These are phyloP conservation scores for Antheraea mylitta DNA, from an alignment of 1,140 invertebrate genomes.

Conservation along the genomic window DNA sequence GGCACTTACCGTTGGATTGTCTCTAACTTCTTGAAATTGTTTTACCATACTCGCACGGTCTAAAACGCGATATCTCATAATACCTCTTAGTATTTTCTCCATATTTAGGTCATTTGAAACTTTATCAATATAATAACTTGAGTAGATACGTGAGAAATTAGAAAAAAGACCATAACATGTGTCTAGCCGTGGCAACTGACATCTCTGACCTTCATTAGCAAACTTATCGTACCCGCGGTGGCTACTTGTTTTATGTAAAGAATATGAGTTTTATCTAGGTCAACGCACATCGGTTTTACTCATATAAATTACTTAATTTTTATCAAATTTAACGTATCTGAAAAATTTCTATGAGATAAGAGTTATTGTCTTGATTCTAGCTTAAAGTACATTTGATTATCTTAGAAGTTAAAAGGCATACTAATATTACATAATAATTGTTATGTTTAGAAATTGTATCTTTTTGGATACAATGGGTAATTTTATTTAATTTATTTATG, in stretches of 20 bases:
- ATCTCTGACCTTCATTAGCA: constrained; percentile 65
- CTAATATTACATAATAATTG: too few species aligned
- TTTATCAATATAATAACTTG: neutral
- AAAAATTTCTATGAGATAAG: neutral
- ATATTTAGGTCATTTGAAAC: constrained; percentile 66
- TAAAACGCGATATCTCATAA: constrained; percentile 91
- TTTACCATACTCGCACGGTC: constrained; percentile 92
- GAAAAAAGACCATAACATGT: constrained; percentile 26
- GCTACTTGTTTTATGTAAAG: constrained; percentile 16
- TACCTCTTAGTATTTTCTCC: constrained; percentile 92
- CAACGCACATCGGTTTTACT: constrained; percentile 20
- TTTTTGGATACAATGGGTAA: too few species aligned
- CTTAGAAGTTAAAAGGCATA: too few species aligned
- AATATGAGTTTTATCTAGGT: constrained; percentile 25
- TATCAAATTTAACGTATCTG: neutral
- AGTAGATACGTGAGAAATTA: constrained; percentile 9
- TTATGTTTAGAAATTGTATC: too few species aligned
- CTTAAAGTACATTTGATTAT: too few species aligned
- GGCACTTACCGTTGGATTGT: constrained; percentile 90
- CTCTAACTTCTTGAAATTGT: constrained; percentile 92
- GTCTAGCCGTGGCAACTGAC: constrained; percentile 50
- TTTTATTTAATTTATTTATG: neutral
- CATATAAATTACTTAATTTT: neutral
- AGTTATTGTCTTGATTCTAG: too few species aligned
- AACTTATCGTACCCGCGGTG: constrained; percentile 57